Percentiles rank a stretch among this genome's conserved stretches.
Evolutionary conservation across 2,888 invertebrate genomes (phyloP).

Genomic region (Yponomeuta sedellus): DNA sequence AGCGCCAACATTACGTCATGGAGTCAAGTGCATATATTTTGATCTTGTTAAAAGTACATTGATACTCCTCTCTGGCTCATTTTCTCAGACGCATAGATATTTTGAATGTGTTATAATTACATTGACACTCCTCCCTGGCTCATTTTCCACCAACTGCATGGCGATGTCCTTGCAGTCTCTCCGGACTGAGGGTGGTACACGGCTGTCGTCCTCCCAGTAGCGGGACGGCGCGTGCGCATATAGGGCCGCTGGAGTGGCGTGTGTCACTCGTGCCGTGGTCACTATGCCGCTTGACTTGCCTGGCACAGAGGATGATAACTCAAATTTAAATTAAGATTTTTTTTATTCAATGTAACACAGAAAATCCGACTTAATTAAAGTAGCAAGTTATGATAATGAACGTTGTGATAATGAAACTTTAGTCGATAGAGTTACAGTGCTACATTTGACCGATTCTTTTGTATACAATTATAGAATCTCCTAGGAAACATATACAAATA

Average conservation of each 20-base stretch:
- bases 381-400: no score
- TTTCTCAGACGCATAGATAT: no score
- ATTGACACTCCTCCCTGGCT: constrained; percentile 84
- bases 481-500: no score
- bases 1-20: no score
- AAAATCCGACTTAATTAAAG: no score
- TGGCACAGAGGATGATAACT: constrained; percentile 34
- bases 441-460: neutral
- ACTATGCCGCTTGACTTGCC: constrained; percentile 89
- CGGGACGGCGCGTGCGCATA: constrained; percentile 85
- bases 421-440: no score
- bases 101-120: constrained; percentile 49
- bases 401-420: neutral
- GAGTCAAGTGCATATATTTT: no score
- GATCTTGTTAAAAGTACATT: no score
- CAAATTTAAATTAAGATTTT: no score
- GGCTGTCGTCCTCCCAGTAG: constrained; percentile 88
- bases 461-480: neutral
- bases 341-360: no score
- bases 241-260: constrained; percentile 86
- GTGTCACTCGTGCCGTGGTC: constrained; percentile 86
- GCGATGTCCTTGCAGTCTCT: constrained; percentile 88
- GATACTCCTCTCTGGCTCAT: no score
- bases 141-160: constrained; percentile 85
- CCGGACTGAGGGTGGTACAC: constrained; percentile 82